phyloP scores from a whole-genome alignment of 2,888 invertebrate species.

The Drosophila subsilvestris region DNA sequence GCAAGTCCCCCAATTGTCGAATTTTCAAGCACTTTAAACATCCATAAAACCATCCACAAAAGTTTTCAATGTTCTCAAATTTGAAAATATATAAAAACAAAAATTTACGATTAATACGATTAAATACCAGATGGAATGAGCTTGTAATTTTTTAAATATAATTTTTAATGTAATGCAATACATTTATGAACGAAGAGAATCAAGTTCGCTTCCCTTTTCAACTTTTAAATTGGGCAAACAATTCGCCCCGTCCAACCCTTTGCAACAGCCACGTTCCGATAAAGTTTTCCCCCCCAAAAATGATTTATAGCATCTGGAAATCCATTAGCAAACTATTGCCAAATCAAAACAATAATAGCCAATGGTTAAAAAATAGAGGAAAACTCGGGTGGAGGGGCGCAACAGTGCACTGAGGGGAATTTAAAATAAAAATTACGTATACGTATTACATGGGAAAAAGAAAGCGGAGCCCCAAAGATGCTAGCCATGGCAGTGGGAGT shows the following conservation, averaged over 20 bases:
- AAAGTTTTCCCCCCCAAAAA: conserved; percentile 32
- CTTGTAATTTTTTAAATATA: too few relatives aligned
- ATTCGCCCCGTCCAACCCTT: background rate
- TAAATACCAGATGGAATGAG: too few relatives aligned
- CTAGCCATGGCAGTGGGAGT: conserved; percentile 40
- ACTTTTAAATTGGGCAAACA: conserved; percentile 10
- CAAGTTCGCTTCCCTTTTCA: background rate
- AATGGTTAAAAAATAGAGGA: conserved; percentile 17
- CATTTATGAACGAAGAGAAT: too few relatives aligned
- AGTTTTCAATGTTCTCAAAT: too few relatives aligned
- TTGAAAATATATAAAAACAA: too few relatives aligned
- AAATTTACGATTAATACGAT: too few relatives aligned
- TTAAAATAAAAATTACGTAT: conserved; percentile 12
- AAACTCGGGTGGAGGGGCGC: background rate
- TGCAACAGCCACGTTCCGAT: conserved; percentile 2
- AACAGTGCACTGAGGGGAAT: conserved; percentile 19
- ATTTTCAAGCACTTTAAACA: too few relatives aligned
- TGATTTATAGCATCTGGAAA: conserved; percentile 56
- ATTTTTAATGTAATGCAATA: too few relatives aligned
- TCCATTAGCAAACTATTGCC: conserved; percentile 52
- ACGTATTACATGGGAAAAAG: conserved; percentile 20
- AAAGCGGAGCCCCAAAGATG: conserved; percentile 49
- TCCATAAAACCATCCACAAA: too few relatives aligned
- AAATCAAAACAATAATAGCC: conserved; percentile 43
- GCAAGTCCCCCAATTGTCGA: too few relatives aligned